Base-by-base conservation (phyloP, 1,140 invertebrate species). In the Tetragnatha versicolor region DNA sequence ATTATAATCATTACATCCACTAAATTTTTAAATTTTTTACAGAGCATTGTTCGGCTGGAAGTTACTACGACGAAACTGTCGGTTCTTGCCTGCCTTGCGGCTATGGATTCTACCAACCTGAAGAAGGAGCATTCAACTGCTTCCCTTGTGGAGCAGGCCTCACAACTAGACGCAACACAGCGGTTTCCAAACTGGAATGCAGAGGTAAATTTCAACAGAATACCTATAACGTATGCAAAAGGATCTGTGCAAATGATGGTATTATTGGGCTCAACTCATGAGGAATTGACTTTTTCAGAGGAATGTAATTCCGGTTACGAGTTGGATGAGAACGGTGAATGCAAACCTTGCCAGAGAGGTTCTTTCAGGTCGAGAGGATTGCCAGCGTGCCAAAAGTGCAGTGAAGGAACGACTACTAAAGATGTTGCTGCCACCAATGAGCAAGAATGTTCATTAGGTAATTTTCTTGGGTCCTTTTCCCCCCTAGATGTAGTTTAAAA, bases 241-340 rank as follows among this genome's bases (percentile, higher is more conserved):
- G n/a, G n/a, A n/a, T n/a, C n/a, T n/a, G n/a, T n/a, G n/a, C n/a
- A n/a, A n/a, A n/a, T n/a, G n/a, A n/a, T n/a, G n/a, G n/a, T n/a
- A n/a, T n/a, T n/a, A n/a, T n/a, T n/a, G n/a, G n/a, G n/a, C n/a
- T n/a, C n/a, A n/a, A n/a, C n/a, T n/a, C n/a, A n/a, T n/a, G n/a
- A 45, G 17, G 39, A 45, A 45, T 45, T 45, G 17, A 45, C 3
- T 70, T 17, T 60, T 60, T 9, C 70, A 80, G 79, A 80, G 72
- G 94, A 97, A 84, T 98, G 96, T 86, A 91, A 91, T 20, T 94
- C 93, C 75, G 96, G 90, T 12, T 91, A 94, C 85, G 96, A 98
- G 84, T 86, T 99, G 78, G 92, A 91, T 53, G 88, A 91, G 33
- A 93, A 94, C 83, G 97, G 97, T 14, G 91, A 92, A 47, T 99